Evolutionary conservation across 1,140 invertebrate genomes (phyloP), one percentile per base, ranked within the genome.

Genomic region (Brachionus calyciflorus): DNA sequence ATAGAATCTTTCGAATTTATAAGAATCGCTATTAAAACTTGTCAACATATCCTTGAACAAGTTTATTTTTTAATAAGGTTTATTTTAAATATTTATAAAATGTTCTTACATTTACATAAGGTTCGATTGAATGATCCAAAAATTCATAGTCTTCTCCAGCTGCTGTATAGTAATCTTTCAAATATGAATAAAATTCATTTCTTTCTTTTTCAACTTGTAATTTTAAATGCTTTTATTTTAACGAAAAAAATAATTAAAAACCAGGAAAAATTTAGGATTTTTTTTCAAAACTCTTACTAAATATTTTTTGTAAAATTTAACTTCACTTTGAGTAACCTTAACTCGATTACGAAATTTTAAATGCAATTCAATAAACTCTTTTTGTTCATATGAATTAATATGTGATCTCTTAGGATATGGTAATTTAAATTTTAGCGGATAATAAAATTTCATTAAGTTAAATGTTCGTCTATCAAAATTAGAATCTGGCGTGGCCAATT

Each of bases 341-440:
- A 33, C 1, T 14, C 69, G 24, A 51, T 40, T 41, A 21, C 33
- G 33, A 26, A 73, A 73, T 41, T 49, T 73, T 1, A 17, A 12
- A 51, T 51, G 40, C 2, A 73, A 53, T 24, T 73, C 69, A 1
- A 73, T 28, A 19, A 73, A 55, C 24, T 73, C 46, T 55, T 33
- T 73, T 55, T 73, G 69, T 30, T 73, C 69, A 26, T 40, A 51
- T 19, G 46, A 19, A 41, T 73, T 73, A 7, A 73, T 24, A 3
- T 33, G 26, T 40, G 69, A 73, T 73, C 51, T 73, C 19, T 17
- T 30, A 1, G 69, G 69, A 53, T 73, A 73, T 5, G 28, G 28
- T 40, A 73, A 9, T 51, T 73, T 73, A 26, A 73, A 73, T 7
- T 55, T 73, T n/a, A 73, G 40, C 17, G 69, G 69, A 55, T 73